A percentile compares a stretch with the other conserved stretches of the same genome.
Conservation (phyloP, 2,888 invertebrate genomes). For the Hydrotaea diabolus region DNA sequence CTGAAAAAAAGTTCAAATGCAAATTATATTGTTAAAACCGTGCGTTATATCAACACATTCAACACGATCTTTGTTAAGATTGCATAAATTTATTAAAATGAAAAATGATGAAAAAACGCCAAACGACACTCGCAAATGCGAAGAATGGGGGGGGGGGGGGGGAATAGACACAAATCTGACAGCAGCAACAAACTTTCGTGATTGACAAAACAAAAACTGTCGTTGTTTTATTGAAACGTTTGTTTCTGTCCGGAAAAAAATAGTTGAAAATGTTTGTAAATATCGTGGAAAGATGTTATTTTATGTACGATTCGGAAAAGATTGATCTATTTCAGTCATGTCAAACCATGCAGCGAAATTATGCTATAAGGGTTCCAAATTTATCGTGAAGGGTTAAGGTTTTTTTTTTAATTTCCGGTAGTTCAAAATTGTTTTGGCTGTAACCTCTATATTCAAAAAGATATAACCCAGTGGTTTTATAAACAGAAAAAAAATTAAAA, state of each 20-base stretch:
- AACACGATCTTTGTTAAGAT: conserved; percentile 67
- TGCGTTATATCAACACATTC: conserved; percentile 68
- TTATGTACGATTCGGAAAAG: no score
- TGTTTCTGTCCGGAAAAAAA: conserved; percentile 2
- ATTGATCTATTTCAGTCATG: no score
- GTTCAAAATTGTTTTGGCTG: no score
- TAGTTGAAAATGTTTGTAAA: neutral
- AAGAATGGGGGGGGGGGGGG: neutral
- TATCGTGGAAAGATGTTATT: no score
- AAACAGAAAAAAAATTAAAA: no score
- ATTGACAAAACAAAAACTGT: conserved; percentile 50
- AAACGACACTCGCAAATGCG: conserved; percentile 13
- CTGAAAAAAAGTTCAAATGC: conserved; percentile 60
- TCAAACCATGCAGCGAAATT: no score
- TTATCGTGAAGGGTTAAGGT: no score
- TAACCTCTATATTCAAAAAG: no score
- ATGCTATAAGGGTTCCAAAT: no score
- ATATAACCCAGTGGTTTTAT: no score
- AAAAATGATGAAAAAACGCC: conserved; percentile 35
- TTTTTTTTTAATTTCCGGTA: no score
- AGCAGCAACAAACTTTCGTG: conserved; percentile 58
- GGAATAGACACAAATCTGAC: conserved; percentile 42
- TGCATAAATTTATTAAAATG: conserved; percentile 65
- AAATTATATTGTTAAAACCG: conserved; percentile 68
- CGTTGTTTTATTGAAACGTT: conserved; percentile 33